phyloP scores from a whole-genome alignment of 37 sponge, comb jelly and placozoan genomes.

The Amphimedon queenslandica region DNA sequence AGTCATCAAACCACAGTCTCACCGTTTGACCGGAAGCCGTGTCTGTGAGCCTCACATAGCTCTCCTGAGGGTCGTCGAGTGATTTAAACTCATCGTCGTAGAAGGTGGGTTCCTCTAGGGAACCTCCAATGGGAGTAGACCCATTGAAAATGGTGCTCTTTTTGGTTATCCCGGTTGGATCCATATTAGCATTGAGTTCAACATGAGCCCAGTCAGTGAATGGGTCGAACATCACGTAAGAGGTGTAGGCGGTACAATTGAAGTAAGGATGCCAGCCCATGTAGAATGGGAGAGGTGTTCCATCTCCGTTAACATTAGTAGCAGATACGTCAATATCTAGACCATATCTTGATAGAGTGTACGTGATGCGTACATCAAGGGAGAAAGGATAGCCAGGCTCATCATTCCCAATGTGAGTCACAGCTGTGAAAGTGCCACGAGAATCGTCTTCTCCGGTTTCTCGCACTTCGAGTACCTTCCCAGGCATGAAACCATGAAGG shows the following conservation, averaged over 20 bases:
- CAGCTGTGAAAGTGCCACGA: background rate
- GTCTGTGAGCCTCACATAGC: conserved; percentile 39
- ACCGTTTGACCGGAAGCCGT: conserved; percentile 36
- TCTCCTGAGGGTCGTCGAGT: background rate
- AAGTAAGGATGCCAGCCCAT: conserved; percentile 86
- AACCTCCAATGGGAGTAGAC: conserved; percentile 56
- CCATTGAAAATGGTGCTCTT: conserved; percentile 29
- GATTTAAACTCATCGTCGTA: conserved; percentile 71
- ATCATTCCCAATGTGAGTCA: background rate
- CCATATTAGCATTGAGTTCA: conserved; percentile 25
- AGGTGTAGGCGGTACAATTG: conserved; percentile 29
- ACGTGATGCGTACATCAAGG: conserved; percentile 24
- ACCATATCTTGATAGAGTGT: conserved; percentile 32
- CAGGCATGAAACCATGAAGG: conserved; percentile 54
- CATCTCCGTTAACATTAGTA: conserved; percentile 24
- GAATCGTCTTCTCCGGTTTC: conserved; percentile 10
- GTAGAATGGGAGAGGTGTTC: conserved; percentile 51
- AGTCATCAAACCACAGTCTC: conserved; percentile 49
- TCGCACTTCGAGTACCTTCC: conserved; percentile 17
- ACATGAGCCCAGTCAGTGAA: conserved; percentile 57
- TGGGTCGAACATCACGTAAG: conserved; percentile 45
- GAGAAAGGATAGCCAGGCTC: conserved; percentile 66
- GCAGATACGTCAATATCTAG: conserved; percentile 22
- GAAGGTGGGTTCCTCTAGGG: conserved; percentile 29
- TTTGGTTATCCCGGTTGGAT: conserved; percentile 69